Conservation (phyloP, 2,113 vertebrate species). For the Pterocles orientalis region DNA sequence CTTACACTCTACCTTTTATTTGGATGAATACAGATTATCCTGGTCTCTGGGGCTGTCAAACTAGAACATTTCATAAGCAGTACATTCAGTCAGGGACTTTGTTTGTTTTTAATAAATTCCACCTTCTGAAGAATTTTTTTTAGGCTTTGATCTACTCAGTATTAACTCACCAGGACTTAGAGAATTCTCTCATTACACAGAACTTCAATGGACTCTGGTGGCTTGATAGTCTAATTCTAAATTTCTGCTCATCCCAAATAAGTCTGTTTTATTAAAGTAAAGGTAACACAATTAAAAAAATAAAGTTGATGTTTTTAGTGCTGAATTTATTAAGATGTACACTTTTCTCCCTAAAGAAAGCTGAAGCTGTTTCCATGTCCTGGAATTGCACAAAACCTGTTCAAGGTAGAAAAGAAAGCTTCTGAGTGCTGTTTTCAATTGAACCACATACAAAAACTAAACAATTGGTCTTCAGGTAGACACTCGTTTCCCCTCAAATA, state of each 20-base stretch:
- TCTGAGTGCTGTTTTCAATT: not conserved
- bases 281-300: not conserved
- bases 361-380: not conserved
- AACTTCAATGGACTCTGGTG: constrained; percentile 6
- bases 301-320: not conserved
- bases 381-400: not conserved
- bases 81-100: constrained; percentile 27
- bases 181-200: constrained; percentile 28
- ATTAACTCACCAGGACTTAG: constrained; percentile 19
- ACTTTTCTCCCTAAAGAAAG: not conserved
- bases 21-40: not conserved
- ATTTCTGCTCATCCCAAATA: constrained; percentile 4
- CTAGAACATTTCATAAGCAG: constrained; percentile 21
- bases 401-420: not conserved
- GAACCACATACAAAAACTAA: not conserved
- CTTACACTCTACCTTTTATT: not conserved
- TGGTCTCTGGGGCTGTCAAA: constrained; percentile 10
- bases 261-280: not conserved
- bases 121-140: constrained; percentile 20
- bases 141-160: constrained; percentile 41
- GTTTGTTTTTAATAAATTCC: constrained; percentile 55
- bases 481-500: not conserved
- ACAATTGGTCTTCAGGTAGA: not conserved
- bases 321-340: not conserved
- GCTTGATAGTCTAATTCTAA: not conserved